Conservation (phyloP, 2,113 vertebrate species). For the Ochotona princeps region DNA sequence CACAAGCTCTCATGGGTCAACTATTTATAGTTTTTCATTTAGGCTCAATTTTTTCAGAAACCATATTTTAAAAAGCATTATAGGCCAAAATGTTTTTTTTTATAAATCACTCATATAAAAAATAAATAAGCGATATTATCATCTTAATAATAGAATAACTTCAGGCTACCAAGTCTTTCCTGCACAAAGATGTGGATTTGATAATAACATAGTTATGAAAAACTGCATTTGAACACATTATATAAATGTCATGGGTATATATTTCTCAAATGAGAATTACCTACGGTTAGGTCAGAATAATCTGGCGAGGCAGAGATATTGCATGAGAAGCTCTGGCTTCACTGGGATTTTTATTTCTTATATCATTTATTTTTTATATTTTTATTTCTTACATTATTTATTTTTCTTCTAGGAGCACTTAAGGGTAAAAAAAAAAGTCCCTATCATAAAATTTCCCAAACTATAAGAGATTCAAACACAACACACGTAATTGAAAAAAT, state of each 20-base stretch:
- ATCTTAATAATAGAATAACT: conserved; percentile 58
- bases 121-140: conserved; percentile 42
- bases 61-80: conserved; percentile 53
- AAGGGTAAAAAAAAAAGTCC: conserved; percentile 31
- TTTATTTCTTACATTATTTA: conserved; percentile 51
- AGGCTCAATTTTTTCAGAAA: conserved; percentile 56
- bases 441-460: conserved; percentile 34
- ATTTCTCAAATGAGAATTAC: conserved; percentile 39
- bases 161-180: not conserved
- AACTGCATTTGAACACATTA: conserved; percentile 33
- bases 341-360: conserved; percentile 24
- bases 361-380: conserved; percentile 51
- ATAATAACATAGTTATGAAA: conserved; percentile 52
- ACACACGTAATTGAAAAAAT: conserved; percentile 25
- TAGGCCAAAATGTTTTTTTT: conserved; percentile 16
- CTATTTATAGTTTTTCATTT: conserved; percentile 59
- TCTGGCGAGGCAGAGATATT: conserved; percentile 14
- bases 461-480: conserved; percentile 32
- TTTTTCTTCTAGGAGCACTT: conserved; percentile 57
- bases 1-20: not conserved
- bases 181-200: conserved; percentile 26
- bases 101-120: conserved; percentile 57
- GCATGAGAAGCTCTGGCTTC: conserved; percentile 48
- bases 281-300: conserved; percentile 44
- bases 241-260: not conserved